Conservation (phyloP, 2,888 invertebrate genomes). For the Steinernema carpocapsae region DNA sequence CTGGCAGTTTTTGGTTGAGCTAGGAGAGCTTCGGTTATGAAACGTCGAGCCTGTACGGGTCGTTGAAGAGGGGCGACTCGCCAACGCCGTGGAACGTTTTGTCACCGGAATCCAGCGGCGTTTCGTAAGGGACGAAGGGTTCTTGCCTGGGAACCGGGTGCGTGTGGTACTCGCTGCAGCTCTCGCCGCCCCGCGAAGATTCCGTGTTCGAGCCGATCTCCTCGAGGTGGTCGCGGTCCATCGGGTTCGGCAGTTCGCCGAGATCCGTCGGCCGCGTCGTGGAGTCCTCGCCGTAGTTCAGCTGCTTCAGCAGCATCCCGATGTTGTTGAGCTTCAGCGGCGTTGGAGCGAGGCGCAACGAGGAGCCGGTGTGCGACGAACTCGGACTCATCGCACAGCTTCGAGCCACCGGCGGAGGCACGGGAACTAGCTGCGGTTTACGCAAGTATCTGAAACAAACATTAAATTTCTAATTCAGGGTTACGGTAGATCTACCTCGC, state of each 20-base stretch:
- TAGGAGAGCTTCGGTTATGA: not conserved
- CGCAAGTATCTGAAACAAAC: constrained; percentile 4
- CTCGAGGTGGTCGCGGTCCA: constrained; percentile 24
- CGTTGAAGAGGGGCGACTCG: constrained; percentile 18
- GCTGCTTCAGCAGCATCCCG: constrained; percentile 54
- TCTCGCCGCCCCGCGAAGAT: constrained; percentile 51
- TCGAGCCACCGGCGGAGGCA: constrained; percentile 38
- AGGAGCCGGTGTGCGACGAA: constrained; percentile 37
- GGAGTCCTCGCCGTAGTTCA: constrained; percentile 47
- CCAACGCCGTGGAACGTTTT: not conserved
- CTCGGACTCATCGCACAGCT: constrained; percentile 42
- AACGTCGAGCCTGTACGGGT: constrained; percentile 5
- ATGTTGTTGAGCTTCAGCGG: constrained; percentile 60
- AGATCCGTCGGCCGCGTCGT: constrained; percentile 16
- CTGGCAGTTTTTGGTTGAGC: not conserved
- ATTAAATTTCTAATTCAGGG: too few relatives aligned
- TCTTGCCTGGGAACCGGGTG: constrained; percentile 4
- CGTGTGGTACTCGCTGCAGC: constrained; percentile 43
- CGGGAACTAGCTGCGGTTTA: not conserved
- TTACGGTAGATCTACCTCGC: constrained; percentile 2
- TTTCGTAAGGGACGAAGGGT: constrained; percentile 41
- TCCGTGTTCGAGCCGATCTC: constrained; percentile 57
- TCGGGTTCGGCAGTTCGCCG: not conserved
- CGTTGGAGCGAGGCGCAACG: constrained; percentile 45
- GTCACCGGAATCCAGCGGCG: not conserved